Conservation (phyloP, 2,888 invertebrate species). For the Caenorhabditis wallacei region DNA sequence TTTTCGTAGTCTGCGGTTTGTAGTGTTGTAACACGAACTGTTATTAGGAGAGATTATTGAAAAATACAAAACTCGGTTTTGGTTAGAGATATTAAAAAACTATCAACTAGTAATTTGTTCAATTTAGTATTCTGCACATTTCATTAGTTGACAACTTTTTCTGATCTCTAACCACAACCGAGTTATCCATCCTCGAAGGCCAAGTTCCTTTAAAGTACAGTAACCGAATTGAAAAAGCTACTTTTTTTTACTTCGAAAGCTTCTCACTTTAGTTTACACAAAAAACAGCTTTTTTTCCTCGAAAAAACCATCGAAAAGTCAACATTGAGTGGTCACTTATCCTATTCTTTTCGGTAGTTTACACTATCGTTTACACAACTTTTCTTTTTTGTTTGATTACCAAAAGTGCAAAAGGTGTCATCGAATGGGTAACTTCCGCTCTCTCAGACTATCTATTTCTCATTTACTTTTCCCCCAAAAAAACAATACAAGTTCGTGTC, state of each 20-base stretch:
- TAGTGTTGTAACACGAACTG: no score
- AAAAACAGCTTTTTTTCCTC: not conserved
- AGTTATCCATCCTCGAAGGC: no score
- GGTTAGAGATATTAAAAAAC: no score
- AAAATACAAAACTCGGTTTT: no score
- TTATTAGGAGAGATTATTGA: no score
- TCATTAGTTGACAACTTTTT: no score
- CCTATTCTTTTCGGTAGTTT: slow-evolving; percentile 15
- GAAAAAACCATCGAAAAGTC: not conserved
- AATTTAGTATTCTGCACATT: no score
- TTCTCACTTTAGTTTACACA: not conserved
- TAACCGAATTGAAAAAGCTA: no score
- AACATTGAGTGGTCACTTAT: slow-evolving; percentile 25
- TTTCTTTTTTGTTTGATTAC: slow-evolving; percentile 15
- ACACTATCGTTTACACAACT: slow-evolving; percentile 34
- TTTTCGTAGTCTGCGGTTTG: slow-evolving; percentile 10
- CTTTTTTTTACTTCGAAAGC: no score
- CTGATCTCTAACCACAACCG: no score
- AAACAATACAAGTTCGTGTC: slow-evolving; percentile 63
- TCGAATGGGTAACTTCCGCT: slow-evolving; percentile 29
- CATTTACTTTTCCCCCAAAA: slow-evolving; percentile 4
- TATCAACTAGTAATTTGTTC: no score
- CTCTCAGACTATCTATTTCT: slow-evolving; percentile 18
- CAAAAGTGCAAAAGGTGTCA: slow-evolving; percentile 59
- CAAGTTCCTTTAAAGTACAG: no score